Percentiles rank a stretch among this genome's conserved stretches.
phyloP scores from a whole-genome alignment of 2,113 vertebrate genomes.

The Semnornis frantzii region DNA sequence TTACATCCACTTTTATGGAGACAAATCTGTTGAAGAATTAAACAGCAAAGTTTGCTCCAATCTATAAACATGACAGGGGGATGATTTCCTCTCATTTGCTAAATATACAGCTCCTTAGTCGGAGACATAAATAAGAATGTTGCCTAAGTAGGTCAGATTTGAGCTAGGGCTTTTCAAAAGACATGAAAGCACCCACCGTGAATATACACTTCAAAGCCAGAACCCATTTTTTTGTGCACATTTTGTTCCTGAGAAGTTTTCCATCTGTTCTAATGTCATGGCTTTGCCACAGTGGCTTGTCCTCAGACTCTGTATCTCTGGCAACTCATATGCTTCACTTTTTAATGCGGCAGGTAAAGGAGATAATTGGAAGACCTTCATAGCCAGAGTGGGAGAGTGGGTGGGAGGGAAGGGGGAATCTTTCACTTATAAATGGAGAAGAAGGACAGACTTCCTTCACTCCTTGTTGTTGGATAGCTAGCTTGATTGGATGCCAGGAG shows the following conservation, averaged over 20 bases:
- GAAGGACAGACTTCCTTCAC: conserved; percentile 3
- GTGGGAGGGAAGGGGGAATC: background rate
- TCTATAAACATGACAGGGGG: conserved; percentile 73
- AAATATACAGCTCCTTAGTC: conserved; percentile 76
- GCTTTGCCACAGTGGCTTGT: conserved; percentile 71
- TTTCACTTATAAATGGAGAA: conserved; percentile 29
- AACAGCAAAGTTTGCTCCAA: conserved; percentile 72
- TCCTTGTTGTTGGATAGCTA: conserved; percentile 41
- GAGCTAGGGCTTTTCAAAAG: conserved; percentile 78
- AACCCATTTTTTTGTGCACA: conserved; percentile 71
- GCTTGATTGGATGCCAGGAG: conserved; percentile 59
- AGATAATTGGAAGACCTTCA: conserved; percentile 65
- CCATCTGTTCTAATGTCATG: conserved; percentile 78
- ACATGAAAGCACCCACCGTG: conserved; percentile 77
- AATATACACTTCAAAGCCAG: conserved; percentile 79
- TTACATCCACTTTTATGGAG: conserved; percentile 71
- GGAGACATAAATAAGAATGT: conserved; percentile 78
- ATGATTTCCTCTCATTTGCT: conserved; percentile 74
- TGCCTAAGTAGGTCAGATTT: conserved; percentile 81
- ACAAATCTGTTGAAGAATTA: conserved; percentile 73
- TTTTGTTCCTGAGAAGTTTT: conserved; percentile 80
- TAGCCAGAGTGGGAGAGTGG: background rate
- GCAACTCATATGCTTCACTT: conserved; percentile 56
- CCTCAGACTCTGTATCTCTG: conserved; percentile 73
- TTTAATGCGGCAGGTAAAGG: conserved; percentile 70